Conservation (phyloP, 2,888 invertebrate genomes). For the Drosophila nigricruria region DNA sequence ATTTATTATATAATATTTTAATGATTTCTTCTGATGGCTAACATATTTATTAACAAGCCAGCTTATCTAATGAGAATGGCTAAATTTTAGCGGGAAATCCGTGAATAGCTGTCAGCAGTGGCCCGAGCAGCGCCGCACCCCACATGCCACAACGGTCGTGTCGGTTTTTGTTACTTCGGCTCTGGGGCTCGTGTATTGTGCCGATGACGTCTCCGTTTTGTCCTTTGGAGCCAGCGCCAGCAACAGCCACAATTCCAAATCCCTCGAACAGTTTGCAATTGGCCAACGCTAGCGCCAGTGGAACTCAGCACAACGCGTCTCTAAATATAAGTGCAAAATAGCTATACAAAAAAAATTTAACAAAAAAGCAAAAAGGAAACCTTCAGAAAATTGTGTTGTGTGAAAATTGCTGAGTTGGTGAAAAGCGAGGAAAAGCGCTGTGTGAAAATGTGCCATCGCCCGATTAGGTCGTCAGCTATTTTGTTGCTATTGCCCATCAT, state of each 20-base stretch:
- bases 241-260: slow-evolving; percentile 41
- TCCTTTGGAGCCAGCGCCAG: slow-evolving; percentile 58
- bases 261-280: slow-evolving; percentile 69
- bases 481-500: slow-evolving; percentile 59
- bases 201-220: slow-evolving; percentile 65
- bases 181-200: slow-evolving; percentile 23
- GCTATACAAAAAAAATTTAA: neutral
- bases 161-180: slow-evolving; percentile 15
- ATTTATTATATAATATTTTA: no score
- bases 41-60: neutral
- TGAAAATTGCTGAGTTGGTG: neutral
- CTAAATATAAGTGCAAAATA: neutral
- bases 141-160: slow-evolving; percentile 45
- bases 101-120: neutral
- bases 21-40: neutral
- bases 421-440: slow-evolving; percentile 19
- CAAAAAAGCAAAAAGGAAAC: neutral
- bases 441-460: slow-evolving; percentile 34
- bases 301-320: slow-evolving; percentile 32
- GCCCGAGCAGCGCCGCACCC: slow-evolving; percentile 30
- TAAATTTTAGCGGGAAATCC: neutral
- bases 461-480: slow-evolving; percentile 32
- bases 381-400: neutral
- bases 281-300: slow-evolving; percentile 63
- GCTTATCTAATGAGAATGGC: neutral